phyloP scores from a whole-genome alignment of 53 echinoderm and acorn worm species.

The Antedon mediterranea region DNA sequence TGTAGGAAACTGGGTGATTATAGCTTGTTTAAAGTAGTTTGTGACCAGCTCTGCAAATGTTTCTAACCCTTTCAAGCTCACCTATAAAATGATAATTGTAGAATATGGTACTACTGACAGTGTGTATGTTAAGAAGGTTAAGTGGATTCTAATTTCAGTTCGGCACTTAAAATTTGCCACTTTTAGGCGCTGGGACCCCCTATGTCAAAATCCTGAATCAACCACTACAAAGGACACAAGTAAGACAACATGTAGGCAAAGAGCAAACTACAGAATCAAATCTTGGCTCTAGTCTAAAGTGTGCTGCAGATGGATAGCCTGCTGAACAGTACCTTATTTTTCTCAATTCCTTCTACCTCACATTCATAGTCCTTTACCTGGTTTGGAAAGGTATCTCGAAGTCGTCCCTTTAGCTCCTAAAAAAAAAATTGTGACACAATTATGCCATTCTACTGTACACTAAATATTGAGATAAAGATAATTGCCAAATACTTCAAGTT shows the following conservation, averaged over 20 bases:
- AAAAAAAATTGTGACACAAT: slow-evolving; percentile 8
- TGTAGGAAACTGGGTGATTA: slow-evolving; percentile 47
- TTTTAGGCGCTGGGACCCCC: too few species aligned
- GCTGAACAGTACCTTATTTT: slow-evolving; percentile 7
- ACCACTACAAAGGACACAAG: too few species aligned
- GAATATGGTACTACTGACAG: not conserved
- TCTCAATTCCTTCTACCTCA: slow-evolving; percentile 41
- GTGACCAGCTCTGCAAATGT: slow-evolving; percentile 55
- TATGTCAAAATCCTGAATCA: too few species aligned
- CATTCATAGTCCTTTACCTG: slow-evolving; percentile 45
- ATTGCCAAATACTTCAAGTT: too few species aligned
- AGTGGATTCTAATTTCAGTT: slow-evolving; percentile 22
- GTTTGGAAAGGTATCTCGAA: slow-evolving; percentile 37
- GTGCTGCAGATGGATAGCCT: too few species aligned
- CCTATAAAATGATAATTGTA: slow-evolving; percentile 11
- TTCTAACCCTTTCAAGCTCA: slow-evolving; percentile 52
- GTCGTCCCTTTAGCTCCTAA: slow-evolving; percentile 48
- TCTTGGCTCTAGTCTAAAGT: too few species aligned
- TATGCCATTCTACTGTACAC: too few species aligned
- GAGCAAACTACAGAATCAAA: too few species aligned
- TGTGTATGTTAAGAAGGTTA: not conserved
- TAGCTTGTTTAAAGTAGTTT: slow-evolving; percentile 69
- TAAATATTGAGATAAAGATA: too few species aligned
- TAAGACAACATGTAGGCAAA: not conserved
- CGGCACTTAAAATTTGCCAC: too few species aligned